These are phyloP conservation scores for Jaculus jaculus DNA, from an alignment of 2,113 vertebrate genomes.

Conservation along the genomic window DNA sequence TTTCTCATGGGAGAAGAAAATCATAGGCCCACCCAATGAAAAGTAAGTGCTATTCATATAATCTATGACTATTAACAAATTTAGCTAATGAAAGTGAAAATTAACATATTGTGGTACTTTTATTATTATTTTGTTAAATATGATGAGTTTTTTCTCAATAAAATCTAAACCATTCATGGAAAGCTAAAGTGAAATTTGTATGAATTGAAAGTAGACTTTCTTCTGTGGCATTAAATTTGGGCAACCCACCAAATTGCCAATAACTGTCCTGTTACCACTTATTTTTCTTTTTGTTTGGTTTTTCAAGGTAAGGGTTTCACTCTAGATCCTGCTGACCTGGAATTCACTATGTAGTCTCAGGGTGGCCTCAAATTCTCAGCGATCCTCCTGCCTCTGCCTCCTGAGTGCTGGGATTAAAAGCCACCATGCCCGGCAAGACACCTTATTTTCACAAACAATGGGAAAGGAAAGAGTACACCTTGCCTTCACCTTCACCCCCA, in stretches of 20 bases:
- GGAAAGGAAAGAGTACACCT: slow-evolving; percentile 82
- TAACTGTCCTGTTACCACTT: too few relatives aligned
- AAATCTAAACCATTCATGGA: slow-evolving; percentile 75
- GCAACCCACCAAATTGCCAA: slow-evolving; percentile 78
- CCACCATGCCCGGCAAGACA: too few relatives aligned
- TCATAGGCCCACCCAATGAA: not conserved
- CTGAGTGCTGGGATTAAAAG: too few relatives aligned
- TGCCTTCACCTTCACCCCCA: slow-evolving; percentile 82
- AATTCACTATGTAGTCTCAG: too few relatives aligned
- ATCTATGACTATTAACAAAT: not conserved
- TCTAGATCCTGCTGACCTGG: too few relatives aligned
- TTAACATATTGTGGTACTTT: not conserved
- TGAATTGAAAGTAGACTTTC: slow-evolving; percentile 72
- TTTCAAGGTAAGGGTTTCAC: too few relatives aligned
- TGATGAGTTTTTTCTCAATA: not conserved
- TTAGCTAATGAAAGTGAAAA: not conserved
- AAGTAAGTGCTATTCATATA: not conserved
- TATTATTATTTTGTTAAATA: not conserved
- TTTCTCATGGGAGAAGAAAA: not conserved
- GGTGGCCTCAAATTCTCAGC: too few relatives aligned
- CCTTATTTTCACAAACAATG: slow-evolving; percentile 74
- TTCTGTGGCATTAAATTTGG: slow-evolving; percentile 77
- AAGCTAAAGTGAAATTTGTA: slow-evolving; percentile 66
- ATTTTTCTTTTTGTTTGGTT: too few relatives aligned
- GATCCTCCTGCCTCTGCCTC: too few relatives aligned